Evolutionary conservation across 2,113 vertebrate genomes (phyloP).

Genomic region (Lasiurus cinereus): DNA sequence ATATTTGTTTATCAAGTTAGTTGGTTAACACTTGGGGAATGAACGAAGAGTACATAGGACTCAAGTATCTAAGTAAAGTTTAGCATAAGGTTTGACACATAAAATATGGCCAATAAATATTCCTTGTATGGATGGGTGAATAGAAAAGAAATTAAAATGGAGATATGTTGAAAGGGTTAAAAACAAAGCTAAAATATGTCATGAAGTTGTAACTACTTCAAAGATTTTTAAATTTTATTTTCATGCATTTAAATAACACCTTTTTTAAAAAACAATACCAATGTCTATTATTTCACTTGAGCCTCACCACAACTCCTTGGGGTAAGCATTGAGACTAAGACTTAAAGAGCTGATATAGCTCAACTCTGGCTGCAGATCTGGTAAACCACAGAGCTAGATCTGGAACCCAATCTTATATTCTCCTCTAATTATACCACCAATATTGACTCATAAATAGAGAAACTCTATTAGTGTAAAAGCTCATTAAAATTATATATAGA

Average conservation of each 20-base stretch:
- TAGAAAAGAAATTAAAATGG: not conserved
- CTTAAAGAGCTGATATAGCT: not conserved
- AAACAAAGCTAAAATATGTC: not conserved
- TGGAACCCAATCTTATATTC: not conserved
- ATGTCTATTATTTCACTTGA: not conserved
- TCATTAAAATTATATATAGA: conserved; percentile 75
- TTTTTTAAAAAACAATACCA: not conserved
- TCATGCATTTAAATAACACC: not conserved
- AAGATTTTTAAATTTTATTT: conserved; percentile 18
- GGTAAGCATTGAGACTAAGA: not conserved
- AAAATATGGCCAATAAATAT: not conserved
- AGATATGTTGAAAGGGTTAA: not conserved
- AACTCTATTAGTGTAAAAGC: conserved; percentile 46
- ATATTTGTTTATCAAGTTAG: not conserved
- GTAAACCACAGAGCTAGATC: not conserved
- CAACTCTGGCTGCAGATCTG: not conserved
- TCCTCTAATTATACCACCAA: not conserved
- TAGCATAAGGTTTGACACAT: not conserved
- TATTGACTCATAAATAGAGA: not conserved
- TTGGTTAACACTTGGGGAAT: not conserved
- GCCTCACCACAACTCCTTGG: not conserved
- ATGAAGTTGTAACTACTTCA: not conserved
- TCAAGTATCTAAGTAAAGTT: not conserved
- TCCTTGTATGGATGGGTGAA: not conserved
- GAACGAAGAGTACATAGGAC: not conserved